Evolutionary conservation across 2,888 invertebrate species (phyloP).

Genomic region (Caradrina kadenii): DNA sequence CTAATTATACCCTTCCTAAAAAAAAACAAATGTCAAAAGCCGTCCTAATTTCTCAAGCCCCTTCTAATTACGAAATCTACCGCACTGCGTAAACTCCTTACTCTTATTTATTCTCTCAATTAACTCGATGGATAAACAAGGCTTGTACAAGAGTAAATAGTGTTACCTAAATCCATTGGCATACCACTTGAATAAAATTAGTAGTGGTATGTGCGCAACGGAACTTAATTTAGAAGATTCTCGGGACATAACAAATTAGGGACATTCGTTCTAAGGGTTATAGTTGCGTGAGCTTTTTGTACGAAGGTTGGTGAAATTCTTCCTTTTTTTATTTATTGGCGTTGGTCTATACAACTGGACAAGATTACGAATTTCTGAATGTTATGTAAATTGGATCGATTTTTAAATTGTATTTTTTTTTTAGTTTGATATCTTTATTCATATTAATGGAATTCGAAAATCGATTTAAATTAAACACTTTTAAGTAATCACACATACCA

Average conservation of each 20-base stretch:
- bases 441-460: too few relatives aligned
- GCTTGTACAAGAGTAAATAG: constrained; percentile 23
- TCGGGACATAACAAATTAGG: constrained; percentile 49
- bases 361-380: too few relatives aligned
- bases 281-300: constrained; percentile 14
- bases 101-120: constrained; percentile 51
- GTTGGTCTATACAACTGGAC: not conserved
- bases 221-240: constrained; percentile 63
- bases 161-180: constrained; percentile 35
- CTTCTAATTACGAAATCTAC: constrained; percentile 32
- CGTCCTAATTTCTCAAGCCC: constrained; percentile 22
- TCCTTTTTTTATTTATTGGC: constrained; percentile 11
- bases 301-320: constrained; percentile 15
- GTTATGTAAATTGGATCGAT: too few relatives aligned
- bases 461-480: too few relatives aligned
- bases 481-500: too few relatives aligned
- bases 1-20: not conserved
- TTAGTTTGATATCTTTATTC: too few relatives aligned
- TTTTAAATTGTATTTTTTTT: too few relatives aligned
- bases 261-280: constrained; percentile 46
- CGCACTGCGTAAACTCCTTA: constrained; percentile 25
- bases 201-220: constrained; percentile 45
- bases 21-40: constrained; percentile 21
- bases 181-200: constrained; percentile 51
- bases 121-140: constrained; percentile 52